phyloP scores from a whole-genome alignment of 2,113 vertebrate species.

The Clinocottus analis region DNA sequence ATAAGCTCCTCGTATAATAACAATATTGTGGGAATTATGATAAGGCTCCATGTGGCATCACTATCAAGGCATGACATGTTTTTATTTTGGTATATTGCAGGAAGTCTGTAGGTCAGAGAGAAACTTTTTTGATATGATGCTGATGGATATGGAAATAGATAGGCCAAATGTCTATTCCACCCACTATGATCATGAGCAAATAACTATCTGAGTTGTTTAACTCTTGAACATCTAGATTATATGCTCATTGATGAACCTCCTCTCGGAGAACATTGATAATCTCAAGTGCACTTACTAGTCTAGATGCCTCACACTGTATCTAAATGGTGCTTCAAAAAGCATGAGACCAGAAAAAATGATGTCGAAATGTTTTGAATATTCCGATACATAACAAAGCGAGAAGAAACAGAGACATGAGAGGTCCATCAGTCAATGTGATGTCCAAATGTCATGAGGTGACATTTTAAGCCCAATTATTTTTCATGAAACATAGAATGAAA shows the following conservation, averaged over 20 bases:
- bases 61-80: constrained; percentile 16
- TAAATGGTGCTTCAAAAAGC: neutral
- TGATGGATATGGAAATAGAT: neutral
- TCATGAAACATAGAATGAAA: neutral
- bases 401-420: constrained; percentile 2
- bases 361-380: neutral
- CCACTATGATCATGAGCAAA: neutral
- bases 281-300: neutral
- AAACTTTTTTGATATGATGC: constrained; percentile 15
- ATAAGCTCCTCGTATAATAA: constrained; percentile 27
- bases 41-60: constrained; percentile 2
- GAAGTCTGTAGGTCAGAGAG: neutral
- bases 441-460: constrained; percentile 9
- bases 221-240: no score
- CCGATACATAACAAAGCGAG: neutral
- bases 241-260: neutral
- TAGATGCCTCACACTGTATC: neutral
- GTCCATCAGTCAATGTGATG: neutral
- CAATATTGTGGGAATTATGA: constrained; percentile 27
- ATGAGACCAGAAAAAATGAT: neutral
- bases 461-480: constrained; percentile 15
- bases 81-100: neutral
- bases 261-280: neutral
- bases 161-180: neutral
- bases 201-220: neutral